phyloP scores from a whole-genome alignment of 2,888 invertebrate species.

The Invenusta paracnida region DNA sequence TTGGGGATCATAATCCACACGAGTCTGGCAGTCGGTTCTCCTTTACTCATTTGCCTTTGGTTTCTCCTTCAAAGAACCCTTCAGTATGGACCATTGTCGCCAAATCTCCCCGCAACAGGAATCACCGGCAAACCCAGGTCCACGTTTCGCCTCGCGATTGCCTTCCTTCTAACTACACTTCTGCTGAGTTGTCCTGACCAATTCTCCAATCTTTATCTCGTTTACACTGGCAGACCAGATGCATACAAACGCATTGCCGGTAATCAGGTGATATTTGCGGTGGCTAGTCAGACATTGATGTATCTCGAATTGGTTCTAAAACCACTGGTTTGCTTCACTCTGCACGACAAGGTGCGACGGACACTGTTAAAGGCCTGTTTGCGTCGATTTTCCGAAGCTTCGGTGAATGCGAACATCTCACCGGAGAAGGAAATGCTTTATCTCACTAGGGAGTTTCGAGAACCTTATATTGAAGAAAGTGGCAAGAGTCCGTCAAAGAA shows the following conservation, averaged over 20 bases:
- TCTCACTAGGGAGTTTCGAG: neutral
- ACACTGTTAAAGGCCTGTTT: neutral
- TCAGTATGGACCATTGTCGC: neutral
- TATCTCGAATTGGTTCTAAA: neutral
- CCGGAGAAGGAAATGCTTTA: neutral
- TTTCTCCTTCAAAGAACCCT: neutral
- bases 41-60: neutral
- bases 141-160: neutral
- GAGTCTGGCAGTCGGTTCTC: neutral
- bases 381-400: neutral
- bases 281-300: neutral
- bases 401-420: neutral
- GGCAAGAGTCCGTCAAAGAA: too few species aligned
- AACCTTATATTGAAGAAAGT: neutral
- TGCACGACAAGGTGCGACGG: neutral
- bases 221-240: neutral
- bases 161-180: neutral
- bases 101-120: neutral
- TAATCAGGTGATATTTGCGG: neutral
- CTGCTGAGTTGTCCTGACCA: neutral
- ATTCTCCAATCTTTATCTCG: neutral
- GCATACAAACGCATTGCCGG: neutral
- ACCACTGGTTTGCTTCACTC: neutral
- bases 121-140: neutral
- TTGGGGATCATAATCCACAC: neutral